Percentiles rank a stretch among this genome's conserved stretches.
Conservation (phyloP, 2,888 invertebrate genomes). For the Xestoiulus laeticollis region DNA sequence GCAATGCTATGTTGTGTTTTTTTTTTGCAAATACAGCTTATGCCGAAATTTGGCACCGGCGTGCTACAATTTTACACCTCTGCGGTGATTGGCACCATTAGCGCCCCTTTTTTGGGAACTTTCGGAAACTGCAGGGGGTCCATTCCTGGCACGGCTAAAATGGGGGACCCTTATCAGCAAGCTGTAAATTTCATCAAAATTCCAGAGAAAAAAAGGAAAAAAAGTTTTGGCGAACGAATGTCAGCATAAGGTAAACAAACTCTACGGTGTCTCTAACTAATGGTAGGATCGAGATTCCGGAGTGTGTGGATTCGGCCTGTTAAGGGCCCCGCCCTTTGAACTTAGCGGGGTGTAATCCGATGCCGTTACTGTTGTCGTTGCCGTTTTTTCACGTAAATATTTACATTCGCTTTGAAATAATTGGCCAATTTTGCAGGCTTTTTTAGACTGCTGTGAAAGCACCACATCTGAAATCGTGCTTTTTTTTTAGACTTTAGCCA, state of each 20-base stretch:
- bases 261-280: not conserved
- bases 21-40: not conserved
- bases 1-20: not conserved
- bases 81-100: not conserved
- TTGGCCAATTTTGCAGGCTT: constrained; percentile 19
- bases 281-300: not conserved
- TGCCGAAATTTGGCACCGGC: not conserved
- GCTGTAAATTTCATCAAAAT: not conserved
- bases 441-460: not conserved
- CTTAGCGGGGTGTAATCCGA: constrained; percentile 29
- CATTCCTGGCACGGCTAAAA: not conserved
- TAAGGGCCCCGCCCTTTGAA: constrained; percentile 2
- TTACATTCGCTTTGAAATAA: constrained; percentile 8
- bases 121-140: not conserved
- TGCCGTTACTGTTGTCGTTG: constrained; percentile 1
- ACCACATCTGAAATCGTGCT: not conserved
- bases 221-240: not conserved
- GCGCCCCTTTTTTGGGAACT: not conserved
- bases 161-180: not conserved
- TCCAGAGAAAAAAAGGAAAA: not conserved
- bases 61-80: not conserved
- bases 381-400: constrained; percentile 15
- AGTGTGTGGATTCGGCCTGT: not conserved
- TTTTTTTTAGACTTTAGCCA: not conserved
- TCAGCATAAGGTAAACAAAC: not conserved